These are phyloP conservation scores for Acanthosepion pharaonis DNA, from an alignment of 2,888 invertebrate genomes.

Conservation along the genomic window DNA sequence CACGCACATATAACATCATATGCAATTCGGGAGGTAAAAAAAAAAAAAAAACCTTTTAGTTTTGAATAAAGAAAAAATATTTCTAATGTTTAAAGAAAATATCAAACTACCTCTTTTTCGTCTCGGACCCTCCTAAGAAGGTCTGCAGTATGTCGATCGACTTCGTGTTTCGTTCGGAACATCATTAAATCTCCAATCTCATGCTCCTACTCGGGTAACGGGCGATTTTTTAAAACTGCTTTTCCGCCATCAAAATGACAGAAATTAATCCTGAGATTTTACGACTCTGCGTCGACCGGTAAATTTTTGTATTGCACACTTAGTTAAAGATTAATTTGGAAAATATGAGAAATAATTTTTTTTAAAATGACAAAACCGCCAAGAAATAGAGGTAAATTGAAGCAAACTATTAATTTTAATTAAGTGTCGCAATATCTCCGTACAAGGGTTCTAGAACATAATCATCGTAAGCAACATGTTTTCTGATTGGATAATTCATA, in stretches of 20 bases:
- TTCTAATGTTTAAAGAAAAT: constrained; percentile 66
- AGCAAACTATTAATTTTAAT: neutral
- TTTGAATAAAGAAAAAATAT: neutral
- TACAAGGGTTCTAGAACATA: neutral
- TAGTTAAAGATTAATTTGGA: neutral
- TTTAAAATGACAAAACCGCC: neutral
- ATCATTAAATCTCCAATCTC: constrained; percentile 53
- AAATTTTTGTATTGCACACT: neutral
- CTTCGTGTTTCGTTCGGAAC: constrained; percentile 70
- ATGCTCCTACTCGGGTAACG: neutral
- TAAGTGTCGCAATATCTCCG: neutral
- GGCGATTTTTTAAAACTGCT: constrained; percentile 16
- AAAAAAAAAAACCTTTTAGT: too few relatives aligned
- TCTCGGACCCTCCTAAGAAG: constrained; percentile 64
- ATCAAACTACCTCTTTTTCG: constrained; percentile 67
- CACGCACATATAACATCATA: neutral
- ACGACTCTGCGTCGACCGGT: constrained; percentile 33
- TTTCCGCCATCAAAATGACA: constrained; percentile 33
- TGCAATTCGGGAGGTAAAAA: neutral
- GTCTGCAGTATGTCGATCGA: constrained; percentile 69
- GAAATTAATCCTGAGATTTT: neutral
- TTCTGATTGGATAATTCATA: neutral
- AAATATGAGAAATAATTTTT: neutral
- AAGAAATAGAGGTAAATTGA: neutral
- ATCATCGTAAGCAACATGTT: neutral